phyloP scores from a whole-genome alignment of 1,140 invertebrate species.

The Anagrus nilaparvatae region DNA sequence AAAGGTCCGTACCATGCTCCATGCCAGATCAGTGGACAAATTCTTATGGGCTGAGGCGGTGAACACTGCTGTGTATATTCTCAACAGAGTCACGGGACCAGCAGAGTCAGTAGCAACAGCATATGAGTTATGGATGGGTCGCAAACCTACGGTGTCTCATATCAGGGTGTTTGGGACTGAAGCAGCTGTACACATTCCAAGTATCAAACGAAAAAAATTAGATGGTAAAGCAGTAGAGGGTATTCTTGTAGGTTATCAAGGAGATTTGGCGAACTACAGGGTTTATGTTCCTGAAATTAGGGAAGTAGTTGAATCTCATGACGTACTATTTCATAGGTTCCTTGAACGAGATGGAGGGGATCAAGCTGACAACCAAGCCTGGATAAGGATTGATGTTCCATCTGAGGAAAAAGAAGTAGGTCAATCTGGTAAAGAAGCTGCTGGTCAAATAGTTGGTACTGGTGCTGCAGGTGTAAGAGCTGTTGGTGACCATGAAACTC shows the following conservation, averaged over 20 bases:
- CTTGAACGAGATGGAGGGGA: too few relatives aligned
- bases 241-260: slow-evolving; percentile 2
- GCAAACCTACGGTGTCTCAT: slow-evolving; percentile 21
- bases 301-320: too few relatives aligned
- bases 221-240: slow-evolving; percentile 1
- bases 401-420: too few relatives aligned
- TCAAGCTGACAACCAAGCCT: too few relatives aligned
- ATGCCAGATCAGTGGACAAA: neutral
- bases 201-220: slow-evolving; percentile 9
- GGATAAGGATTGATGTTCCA: too few relatives aligned
- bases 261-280: too few relatives aligned
- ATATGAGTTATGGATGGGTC: slow-evolving; percentile 20
- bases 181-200: slow-evolving; percentile 2
- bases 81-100: neutral
- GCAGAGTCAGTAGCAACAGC: neutral
- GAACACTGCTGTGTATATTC: slow-evolving; percentile 4
- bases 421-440: too few relatives aligned
- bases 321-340: too few relatives aligned
- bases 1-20: neutral
- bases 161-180: slow-evolving; percentile 26
- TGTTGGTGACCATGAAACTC: too few relatives aligned
- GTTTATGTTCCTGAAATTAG: too few relatives aligned
- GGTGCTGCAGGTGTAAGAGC: too few relatives aligned
- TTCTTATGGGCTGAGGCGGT: slow-evolving; percentile 3
- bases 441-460: too few relatives aligned